Evolutionary conservation across 1,140 invertebrate genomes (phyloP).

Genomic region (Plutomurus gul): DNA sequence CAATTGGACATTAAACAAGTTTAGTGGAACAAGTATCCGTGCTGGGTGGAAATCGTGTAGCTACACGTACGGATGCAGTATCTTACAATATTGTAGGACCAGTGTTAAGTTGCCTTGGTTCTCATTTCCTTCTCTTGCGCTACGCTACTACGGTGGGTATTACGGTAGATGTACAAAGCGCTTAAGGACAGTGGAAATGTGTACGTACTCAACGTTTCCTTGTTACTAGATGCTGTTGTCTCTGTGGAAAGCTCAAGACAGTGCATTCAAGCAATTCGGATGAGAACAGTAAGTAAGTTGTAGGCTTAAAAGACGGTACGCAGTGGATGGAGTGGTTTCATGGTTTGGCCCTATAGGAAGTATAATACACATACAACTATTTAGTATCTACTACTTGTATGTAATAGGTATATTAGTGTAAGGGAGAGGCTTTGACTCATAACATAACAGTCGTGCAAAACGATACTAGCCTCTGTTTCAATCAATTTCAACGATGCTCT

Average conservation of each 20-base stretch:
- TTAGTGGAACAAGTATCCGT: neutral
- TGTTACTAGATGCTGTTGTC: neutral
- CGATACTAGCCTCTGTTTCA: conserved; percentile 45
- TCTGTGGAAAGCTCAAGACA: neutral
- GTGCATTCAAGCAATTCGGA: neutral
- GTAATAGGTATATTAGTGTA: neutral
- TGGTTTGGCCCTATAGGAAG: no score
- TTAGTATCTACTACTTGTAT: neutral
- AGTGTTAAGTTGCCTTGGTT: no score
- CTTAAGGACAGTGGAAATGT: neutral
- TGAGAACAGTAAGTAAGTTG: neutral
- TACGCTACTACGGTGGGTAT: no score
- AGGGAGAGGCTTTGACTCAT: neutral
- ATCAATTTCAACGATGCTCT: conserved; percentile 40
- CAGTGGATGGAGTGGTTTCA: no score
- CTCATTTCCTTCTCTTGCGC: no score
- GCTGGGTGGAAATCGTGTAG: no score
- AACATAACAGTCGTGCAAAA: conserved; percentile 41
- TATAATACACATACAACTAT: no score
- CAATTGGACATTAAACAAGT: conserved; percentile 15
- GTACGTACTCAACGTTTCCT: neutral
- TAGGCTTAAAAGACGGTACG: no score
- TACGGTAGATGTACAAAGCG: neutral
- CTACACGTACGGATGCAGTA: no score
- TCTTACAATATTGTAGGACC: no score